Evolutionary conservation across 1,140 invertebrate genomes (phyloP).

Genomic region (Drosophila leontia): DNA sequence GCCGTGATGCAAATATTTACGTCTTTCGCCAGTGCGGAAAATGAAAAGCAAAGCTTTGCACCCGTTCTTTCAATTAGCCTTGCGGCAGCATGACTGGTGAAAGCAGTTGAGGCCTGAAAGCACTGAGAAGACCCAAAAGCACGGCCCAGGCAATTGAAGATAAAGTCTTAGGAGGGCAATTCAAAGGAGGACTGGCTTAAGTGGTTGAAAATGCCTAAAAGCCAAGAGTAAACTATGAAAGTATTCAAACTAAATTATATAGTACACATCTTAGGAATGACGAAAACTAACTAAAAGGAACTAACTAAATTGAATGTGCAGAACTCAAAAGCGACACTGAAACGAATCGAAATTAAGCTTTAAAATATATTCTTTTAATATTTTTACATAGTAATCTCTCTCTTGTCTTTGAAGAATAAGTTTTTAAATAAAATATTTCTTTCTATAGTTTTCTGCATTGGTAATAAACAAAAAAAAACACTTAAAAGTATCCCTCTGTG

Average conservation of each 20-base stretch:
- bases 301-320: not conserved
- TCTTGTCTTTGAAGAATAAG: not conserved
- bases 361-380: too few species aligned
- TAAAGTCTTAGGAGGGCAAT: constrained; percentile 19
- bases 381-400: not conserved
- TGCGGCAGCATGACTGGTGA: constrained; percentile 10
- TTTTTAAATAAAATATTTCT: not conserved
- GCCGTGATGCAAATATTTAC: constrained; percentile 45
- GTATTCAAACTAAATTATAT: constrained; percentile 15
- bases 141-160: constrained; percentile 21
- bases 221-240: not conserved
- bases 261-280: not conserved
- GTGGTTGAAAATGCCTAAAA: constrained; percentile 2
- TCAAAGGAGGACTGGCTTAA: constrained; percentile 17
- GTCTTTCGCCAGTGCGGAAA: constrained; percentile 31
- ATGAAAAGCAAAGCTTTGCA: constrained; percentile 46
- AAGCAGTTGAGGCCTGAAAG: constrained; percentile 26
- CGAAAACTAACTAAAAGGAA: constrained; percentile 14
- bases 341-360: too few species aligned
- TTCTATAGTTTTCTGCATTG: not conserved
- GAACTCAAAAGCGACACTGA: too few species aligned
- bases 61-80: constrained; percentile 48
- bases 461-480: not conserved
- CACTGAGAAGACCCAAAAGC: constrained; percentile 32
- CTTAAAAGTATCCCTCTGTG: not conserved